Conservation (phyloP, 2,113 vertebrate species). For the Sander lucioperca region DNA sequence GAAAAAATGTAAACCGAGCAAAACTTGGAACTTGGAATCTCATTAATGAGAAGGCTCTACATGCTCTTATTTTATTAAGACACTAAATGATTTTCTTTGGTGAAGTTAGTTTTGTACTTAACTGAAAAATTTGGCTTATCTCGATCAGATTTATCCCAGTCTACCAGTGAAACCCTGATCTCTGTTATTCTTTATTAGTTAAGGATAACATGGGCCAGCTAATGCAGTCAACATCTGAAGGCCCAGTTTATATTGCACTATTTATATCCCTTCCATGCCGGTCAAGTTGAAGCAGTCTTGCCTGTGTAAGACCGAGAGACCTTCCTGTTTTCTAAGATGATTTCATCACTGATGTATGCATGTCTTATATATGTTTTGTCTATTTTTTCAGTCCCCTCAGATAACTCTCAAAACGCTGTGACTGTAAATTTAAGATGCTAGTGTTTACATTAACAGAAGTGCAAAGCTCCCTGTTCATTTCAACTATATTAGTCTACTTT, state of each 20-base stretch:
- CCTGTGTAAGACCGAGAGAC: constrained; percentile 36
- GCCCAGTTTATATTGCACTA: constrained; percentile 76
- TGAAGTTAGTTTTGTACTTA: constrained; percentile 29
- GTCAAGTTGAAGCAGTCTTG: constrained; percentile 54
- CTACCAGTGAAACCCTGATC: constrained; percentile 20
- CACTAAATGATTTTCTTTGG: not conserved
- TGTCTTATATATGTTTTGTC: constrained; percentile 42
- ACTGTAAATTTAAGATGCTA: constrained; percentile 19
- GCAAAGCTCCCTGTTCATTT: not conserved
- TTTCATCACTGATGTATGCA: constrained; percentile 42
- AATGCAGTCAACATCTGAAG: constrained; percentile 40
- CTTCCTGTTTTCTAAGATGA: constrained; percentile 35
- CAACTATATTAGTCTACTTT: not conserved
- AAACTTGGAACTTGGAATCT: constrained; percentile 11
- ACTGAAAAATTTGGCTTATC: not conserved
- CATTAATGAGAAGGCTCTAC: not conserved
- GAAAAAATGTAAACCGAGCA: not conserved
- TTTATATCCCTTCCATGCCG: constrained; percentile 64
- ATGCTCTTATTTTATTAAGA: not conserved
- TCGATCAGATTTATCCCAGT: constrained; percentile 8
- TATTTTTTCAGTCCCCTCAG: not conserved
- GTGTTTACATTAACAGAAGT: constrained; percentile 30
- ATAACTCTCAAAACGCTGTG: not conserved
- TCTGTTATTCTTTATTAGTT: constrained; percentile 23
- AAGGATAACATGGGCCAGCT: constrained; percentile 21